A percentile compares a stretch with the other conserved stretches of the same genome.
Evolutionary conservation across 2,113 vertebrate genomes (phyloP).

Genomic region (Glaucidium brasilianum): DNA sequence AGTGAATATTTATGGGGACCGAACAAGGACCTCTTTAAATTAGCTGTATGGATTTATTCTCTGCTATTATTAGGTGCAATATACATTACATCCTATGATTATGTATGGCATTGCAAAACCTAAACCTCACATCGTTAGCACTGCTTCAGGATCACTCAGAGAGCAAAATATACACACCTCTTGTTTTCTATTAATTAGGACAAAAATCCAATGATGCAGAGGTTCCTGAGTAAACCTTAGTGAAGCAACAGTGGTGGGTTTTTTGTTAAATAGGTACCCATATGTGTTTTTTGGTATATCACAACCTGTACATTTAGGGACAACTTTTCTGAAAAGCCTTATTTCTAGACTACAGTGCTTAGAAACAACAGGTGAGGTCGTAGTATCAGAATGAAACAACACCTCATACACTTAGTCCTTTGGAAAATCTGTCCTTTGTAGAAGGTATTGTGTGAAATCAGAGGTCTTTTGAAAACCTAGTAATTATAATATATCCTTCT

Average conservation of each 20-base stretch:
- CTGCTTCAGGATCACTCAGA: background rate
- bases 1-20: background rate
- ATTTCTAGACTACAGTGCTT: background rate
- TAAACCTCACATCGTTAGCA: background rate
- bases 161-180: background rate
- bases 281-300: background rate
- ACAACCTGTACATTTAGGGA: accelerated
- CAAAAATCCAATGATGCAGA: background rate
- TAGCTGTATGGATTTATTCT: background rate
- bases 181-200: background rate
- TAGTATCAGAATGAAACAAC: background rate
- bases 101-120: background rate
- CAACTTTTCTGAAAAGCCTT: background rate
- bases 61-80: background rate
- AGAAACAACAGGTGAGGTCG: background rate
- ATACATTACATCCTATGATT: background rate
- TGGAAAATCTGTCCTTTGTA: background rate
- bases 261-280: background rate
- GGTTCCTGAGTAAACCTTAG: background rate
- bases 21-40: background rate
- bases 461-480: background rate
- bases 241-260: accelerated
- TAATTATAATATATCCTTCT: background rate
- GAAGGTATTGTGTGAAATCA: background rate
- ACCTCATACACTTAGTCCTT: background rate